These are phyloP conservation scores for Oligia strigilis DNA, from an alignment of 2,888 invertebrate genomes.

Conservation along the genomic window DNA sequence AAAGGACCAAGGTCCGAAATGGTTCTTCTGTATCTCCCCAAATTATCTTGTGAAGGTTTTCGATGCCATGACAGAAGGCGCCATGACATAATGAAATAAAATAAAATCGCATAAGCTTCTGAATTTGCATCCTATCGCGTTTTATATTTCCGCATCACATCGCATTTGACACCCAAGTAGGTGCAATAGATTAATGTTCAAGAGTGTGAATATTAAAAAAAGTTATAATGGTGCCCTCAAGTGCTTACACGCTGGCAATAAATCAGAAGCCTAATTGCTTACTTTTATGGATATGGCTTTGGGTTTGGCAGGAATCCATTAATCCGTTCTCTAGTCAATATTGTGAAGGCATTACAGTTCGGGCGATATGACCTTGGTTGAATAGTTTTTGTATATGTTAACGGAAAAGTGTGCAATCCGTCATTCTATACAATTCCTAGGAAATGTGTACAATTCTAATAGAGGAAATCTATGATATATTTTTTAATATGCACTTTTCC, in stretches of 20 bases:
- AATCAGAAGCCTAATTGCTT: slow-evolving; percentile 62
- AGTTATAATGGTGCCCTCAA: slow-evolving; percentile 54
- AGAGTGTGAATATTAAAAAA: slow-evolving; percentile 53
- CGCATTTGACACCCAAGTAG: slow-evolving; percentile 7
- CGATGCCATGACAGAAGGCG: neutral
- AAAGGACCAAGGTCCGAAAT: too few relatives aligned
- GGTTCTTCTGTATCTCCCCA: neutral
- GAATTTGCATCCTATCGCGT: neutral
- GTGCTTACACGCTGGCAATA: slow-evolving; percentile 52
- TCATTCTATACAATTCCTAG: too few relatives aligned
- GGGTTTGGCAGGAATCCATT: slow-evolving; percentile 57
- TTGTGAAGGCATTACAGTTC: slow-evolving; percentile 20
- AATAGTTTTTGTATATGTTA: slow-evolving; percentile 6
- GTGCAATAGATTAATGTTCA: slow-evolving; percentile 29
- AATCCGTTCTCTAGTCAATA: slow-evolving; percentile 49
- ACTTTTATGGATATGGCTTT: slow-evolving; percentile 52
- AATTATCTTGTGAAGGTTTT: neutral
- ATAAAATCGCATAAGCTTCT: neutral
- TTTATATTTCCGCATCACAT: neutral
- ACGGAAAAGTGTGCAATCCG: too few relatives aligned
- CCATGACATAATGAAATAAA: too few relatives aligned
- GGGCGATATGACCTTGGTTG: slow-evolving; percentile 8
- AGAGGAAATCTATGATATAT: too few relatives aligned
- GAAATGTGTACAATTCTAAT: too few relatives aligned
- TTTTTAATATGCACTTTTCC: too few relatives aligned